Percentiles rank a stretch among this genome's conserved stretches.
Conservation (phyloP, 1,140 invertebrate genomes). For the Drosophila varians region DNA sequence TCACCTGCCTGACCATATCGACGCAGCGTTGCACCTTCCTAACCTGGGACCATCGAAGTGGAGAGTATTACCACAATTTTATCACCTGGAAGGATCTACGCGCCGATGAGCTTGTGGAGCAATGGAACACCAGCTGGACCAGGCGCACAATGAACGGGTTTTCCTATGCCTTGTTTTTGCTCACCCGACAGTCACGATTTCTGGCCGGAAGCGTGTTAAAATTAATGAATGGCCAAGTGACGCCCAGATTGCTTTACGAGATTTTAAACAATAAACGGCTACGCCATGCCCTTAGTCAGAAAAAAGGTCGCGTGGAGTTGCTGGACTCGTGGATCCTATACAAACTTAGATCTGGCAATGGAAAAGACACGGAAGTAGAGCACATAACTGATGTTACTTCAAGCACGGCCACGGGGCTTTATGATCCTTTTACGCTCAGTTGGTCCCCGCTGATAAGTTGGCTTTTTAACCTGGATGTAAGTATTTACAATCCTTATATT, state of each 20-base stretch:
- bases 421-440: constrained; percentile 95
- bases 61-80: constrained; percentile 94
- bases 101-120: constrained; percentile 90
- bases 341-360: constrained; percentile 85
- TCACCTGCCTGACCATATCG: constrained; percentile 93
- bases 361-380: constrained; percentile 48
- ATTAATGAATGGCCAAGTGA: constrained; percentile 93
- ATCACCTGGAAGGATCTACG: constrained; percentile 98
- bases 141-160: constrained; percentile 86
- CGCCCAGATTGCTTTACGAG: constrained; percentile 90
- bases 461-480: constrained; percentile 87
- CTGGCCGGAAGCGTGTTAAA: constrained; percentile 91
- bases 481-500: constrained; percentile 79
- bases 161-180: constrained; percentile 87
- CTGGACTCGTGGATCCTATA: constrained; percentile 97
- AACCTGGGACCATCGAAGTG: constrained; percentile 93
- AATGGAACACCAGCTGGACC: constrained; percentile 93
- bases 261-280: constrained; percentile 89
- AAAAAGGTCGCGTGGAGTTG: constrained; percentile 93
- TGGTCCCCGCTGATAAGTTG: constrained; percentile 85
- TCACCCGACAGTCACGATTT: constrained; percentile 92
- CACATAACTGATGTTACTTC: constrained; percentile 95
- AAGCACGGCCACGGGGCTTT: constrained; percentile 95
- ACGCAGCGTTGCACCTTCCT: constrained; percentile 94
- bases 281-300: constrained; percentile 85